Base-by-base conservation (phyloP, 2,888 invertebrate genomes). In the Coleophora deauratella region DNA sequence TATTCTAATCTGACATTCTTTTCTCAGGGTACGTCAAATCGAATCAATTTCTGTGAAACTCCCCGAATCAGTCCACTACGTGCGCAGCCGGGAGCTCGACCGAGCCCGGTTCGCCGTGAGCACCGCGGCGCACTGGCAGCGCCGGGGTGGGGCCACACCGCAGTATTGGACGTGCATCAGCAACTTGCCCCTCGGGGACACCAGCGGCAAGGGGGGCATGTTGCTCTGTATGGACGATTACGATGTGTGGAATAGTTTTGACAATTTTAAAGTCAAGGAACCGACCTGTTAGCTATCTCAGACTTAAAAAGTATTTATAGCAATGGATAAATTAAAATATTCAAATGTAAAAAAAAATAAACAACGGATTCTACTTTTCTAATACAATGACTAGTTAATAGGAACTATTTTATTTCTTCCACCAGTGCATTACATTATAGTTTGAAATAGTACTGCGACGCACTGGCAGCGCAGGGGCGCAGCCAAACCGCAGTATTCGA, bases 181-280 rank as follows among this genome's bases (percentile, higher is more conserved):
- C 37, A 60, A 54, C 30, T 33, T 61, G 31, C 65, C 66, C 35
- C 58, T 50, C 11, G 57, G 59, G n/a, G 62, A 57, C 9, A n/a
- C 12, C 0, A 32, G 38, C 0, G 48, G 46, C 0, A 58, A 52
- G 14, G 73, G 67, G 2, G 72, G 65, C 0, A 30, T 69, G 1
- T 44, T 78, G 9, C 11, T 66, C 2, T 80, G 79, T 41, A 51
- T 70, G 0, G 45, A 65, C 4, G 33, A 71, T 41, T 73, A 59
- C 37, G 13, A 44, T 1, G 42, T 78, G 8, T 80, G 79, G 80
- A 44, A 51, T 13, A 55, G 56, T 8, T 79, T 78, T 46, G 71
- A 72, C 46, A 71, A 67, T 41, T 55, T 79, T 0, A 80, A 78
- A 61, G 49, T 68, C 31, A 63, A 58, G 28, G 78, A 79, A 43